Evolutionary conservation across 2,113 vertebrate genomes (phyloP), one percentile per base, ranked within the genome.

Genomic region (Percina caprodes): DNA sequence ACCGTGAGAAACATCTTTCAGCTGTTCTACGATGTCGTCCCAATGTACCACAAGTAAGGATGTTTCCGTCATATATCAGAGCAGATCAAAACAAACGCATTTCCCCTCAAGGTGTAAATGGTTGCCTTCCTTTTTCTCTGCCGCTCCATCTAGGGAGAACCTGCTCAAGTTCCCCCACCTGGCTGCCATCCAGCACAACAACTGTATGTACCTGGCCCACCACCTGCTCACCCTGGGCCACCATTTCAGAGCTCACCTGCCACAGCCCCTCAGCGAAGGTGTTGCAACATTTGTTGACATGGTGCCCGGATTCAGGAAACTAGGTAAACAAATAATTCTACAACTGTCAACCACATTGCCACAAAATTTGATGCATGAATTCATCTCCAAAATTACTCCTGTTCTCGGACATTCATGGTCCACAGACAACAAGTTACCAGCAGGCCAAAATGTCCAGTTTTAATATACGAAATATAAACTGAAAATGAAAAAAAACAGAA

Each of bases 191-290:
- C 98, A 99, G 86, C 97, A 99, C 92, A 99, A 99, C 94, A 99
- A 99, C 95, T 99, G 98, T 91, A 98, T 99, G 98, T 99, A 96
- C 63, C 95, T 99, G 3, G 97, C 97, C 16, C 98, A 99, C 90
- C 96, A 99, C 90, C 90, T 99, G 82, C 95, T 99, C 76, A 99
- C 97, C 0, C 94, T 99, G 30, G 98, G 98, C 1, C 97, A 99
- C 92, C 96, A 99, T 85, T 99, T 98, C 92, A 94, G 93, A 39
- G 92, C 90, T 18, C 95, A 92, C 74, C 91, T 97, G 33, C 94
- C 96, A 0, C 74, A 88, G 75, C 85, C 96, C n/a, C 94, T 97
- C 26, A 95, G 94, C 0, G 93, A 96, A 0, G 96, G 96, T 0
- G 90, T 97, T 0, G 92, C 96, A 18, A 98, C 98, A 0, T 99